Percentiles rank a stretch among this genome's conserved stretches.
These are phyloP conservation scores for Notospermus geniculatus DNA, from an alignment of 1,140 invertebrate species.

Conservation along the genomic window DNA sequence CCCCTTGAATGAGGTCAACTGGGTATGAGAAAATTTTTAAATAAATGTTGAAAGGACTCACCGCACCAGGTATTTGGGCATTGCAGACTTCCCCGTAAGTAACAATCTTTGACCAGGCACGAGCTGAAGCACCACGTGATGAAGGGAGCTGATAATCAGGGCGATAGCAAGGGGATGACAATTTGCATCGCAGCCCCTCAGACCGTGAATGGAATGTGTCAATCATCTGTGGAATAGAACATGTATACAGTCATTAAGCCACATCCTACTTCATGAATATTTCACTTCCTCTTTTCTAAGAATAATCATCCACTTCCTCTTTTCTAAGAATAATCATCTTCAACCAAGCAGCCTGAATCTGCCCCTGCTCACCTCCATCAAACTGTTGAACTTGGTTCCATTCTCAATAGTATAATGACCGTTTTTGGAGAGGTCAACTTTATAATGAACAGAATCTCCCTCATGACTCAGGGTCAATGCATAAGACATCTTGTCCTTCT, in stretches of 20 bases:
- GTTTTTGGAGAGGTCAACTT: slow-evolving; percentile 49
- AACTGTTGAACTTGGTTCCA: slow-evolving; percentile 58
- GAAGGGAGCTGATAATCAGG: slow-evolving; percentile 40
- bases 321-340: slow-evolving; percentile 1
- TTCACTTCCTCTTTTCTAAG: neutral
- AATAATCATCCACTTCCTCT: neutral
- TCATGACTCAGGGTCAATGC: slow-evolving; percentile 56
- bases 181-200: slow-evolving; percentile 52
- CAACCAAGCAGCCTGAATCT: slow-evolving; percentile 9
- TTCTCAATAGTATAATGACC: slow-evolving; percentile 55
- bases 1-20: too few relatives aligned
- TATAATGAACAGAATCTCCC: slow-evolving; percentile 56
- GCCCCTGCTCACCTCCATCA: slow-evolving; percentile 55
- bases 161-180: slow-evolving; percentile 34
- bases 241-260: neutral
- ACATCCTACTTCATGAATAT: neutral
- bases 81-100: too few relatives aligned
- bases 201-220: slow-evolving; percentile 55
- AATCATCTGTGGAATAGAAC: slow-evolving; percentile 42
- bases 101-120: too few relatives aligned
- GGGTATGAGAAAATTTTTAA: too few relatives aligned
- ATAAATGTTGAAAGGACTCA: too few relatives aligned
- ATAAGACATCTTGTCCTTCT: slow-evolving; percentile 47
- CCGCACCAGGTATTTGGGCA: too few relatives aligned
- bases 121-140: neutral